Conservation (phyloP, 2,113 vertebrate species). For the Rhinopomastus cyanomelas region DNA sequence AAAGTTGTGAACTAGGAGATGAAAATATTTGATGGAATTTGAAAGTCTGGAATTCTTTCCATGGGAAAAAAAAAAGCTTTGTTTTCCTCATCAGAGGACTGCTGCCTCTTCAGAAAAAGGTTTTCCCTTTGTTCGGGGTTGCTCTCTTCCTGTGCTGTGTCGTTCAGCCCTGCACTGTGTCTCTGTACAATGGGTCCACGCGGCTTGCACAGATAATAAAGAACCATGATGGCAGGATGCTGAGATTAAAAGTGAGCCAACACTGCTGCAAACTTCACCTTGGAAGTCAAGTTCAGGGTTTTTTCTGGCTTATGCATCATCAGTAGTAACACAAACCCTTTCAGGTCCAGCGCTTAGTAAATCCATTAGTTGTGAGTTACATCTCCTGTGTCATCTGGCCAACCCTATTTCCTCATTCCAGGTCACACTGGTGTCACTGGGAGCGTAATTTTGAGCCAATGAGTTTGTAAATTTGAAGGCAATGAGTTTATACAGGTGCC, state of each 20-base stretch:
- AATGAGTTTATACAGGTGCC: background rate
- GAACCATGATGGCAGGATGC: background rate
- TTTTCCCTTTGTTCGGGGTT: background rate
- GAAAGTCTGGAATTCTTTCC: background rate
- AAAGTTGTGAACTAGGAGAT: constrained; percentile 15
- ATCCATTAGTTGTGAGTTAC: background rate
- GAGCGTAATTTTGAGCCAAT: background rate
- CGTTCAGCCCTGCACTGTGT: background rate
- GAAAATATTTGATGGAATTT: constrained; percentile 8
- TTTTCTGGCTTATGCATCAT: background rate
- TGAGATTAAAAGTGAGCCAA: background rate
- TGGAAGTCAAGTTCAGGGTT: background rate
- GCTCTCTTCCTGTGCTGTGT: background rate
- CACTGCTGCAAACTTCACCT: background rate
- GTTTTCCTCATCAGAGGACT: background rate
- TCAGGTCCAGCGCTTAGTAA: background rate
- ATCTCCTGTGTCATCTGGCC: background rate
- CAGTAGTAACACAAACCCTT: background rate
- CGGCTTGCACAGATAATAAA: background rate
- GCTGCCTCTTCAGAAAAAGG: background rate
- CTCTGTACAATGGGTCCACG: background rate
- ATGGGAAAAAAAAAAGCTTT: background rate
- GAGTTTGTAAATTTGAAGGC: background rate
- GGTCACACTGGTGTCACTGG: background rate
- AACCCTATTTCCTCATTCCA: background rate